phyloP scores from a whole-genome alignment of 2,113 vertebrate species.

The Ptilonorhynchus violaceus region DNA sequence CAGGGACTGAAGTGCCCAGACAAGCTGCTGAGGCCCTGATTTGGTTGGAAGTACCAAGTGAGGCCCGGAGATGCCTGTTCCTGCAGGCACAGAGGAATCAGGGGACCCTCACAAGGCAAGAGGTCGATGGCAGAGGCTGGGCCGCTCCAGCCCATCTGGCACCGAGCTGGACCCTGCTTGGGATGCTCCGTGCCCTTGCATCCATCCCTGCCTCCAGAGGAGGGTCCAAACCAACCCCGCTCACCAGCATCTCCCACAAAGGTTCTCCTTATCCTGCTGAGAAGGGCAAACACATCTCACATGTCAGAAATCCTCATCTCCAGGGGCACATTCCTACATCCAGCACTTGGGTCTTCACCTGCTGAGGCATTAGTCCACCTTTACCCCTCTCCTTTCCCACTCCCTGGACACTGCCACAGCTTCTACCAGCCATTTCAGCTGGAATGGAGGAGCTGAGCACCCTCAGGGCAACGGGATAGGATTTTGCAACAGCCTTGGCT shows the following conservation, averaged over 20 bases:
- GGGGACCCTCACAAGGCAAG: not conserved
- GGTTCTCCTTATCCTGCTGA: not conserved
- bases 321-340: not conserved
- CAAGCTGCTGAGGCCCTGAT: not conserved
- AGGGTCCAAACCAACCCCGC: not conserved
- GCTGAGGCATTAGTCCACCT: not conserved
- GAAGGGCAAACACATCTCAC: fast-evolving
- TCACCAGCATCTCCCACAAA: not conserved
- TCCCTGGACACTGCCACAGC: not conserved
- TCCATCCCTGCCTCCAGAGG: not conserved
- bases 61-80: not conserved
- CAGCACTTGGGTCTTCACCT: not conserved
- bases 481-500: not conserved
- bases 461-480: not conserved
- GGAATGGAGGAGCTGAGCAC: not conserved
- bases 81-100: not conserved
- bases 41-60: not conserved
- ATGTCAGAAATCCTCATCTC: not conserved
- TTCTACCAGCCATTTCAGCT: not conserved
- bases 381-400: not conserved
- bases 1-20: not conserved
- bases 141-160: not conserved
- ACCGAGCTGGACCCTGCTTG: not conserved
- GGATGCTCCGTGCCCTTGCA: not conserved
- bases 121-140: not conserved